Conservation (phyloP, 2,888 invertebrate species). For the Cataglyphis cursor region DNA sequence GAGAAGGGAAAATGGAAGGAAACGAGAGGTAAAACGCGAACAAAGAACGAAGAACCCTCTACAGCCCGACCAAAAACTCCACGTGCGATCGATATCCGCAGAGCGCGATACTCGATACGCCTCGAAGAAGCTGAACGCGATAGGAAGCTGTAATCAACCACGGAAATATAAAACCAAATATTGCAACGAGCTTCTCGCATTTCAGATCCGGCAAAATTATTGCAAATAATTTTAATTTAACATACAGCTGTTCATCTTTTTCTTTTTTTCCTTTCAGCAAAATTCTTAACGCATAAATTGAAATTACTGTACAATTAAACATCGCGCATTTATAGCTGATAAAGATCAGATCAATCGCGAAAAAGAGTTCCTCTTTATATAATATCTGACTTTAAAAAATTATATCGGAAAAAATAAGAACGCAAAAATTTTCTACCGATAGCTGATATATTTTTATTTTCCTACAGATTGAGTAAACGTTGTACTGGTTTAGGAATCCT, state of each 20-base stretch:
- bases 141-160: conserved; percentile 63
- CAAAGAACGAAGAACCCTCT: conserved; percentile 67
- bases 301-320: background rate
- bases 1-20: conserved; percentile 14
- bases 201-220: conserved; percentile 15
- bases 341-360: background rate
- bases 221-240: background rate
- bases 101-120: conserved; percentile 67
- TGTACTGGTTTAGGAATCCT: conserved; percentile 15
- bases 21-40: conserved; percentile 41
- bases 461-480: background rate
- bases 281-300: background rate
- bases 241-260: background rate
- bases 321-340: background rate
- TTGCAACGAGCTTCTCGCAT: background rate
- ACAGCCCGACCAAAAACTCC: conserved; percentile 61
- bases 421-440: background rate
- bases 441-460: background rate
- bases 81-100: conserved; percentile 63
- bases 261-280: background rate
- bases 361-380: background rate
- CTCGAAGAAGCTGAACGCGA: conserved; percentile 52
- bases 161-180: conserved; percentile 17
- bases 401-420: background rate
- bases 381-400: background rate